Conservation (phyloP, 2,797 vertebrate species). For the Neopelma chrysocephalum region DNA sequence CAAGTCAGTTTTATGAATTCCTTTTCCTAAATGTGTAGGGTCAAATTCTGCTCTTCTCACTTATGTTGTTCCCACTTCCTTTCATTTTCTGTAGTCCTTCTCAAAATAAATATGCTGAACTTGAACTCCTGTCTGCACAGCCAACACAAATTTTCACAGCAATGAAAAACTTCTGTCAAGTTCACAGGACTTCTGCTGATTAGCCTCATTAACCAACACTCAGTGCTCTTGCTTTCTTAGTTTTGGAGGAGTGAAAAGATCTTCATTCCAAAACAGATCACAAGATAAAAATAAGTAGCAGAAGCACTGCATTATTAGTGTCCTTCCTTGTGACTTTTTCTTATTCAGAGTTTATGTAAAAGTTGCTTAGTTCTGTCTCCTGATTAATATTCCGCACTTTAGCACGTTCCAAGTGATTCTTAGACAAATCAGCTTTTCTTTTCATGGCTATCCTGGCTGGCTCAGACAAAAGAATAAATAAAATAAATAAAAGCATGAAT, state of each 20-base stretch:
- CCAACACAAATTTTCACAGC: constrained; percentile 40
- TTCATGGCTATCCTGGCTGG: not conserved
- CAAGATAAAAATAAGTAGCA: not conserved
- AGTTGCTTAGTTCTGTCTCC: not conserved
- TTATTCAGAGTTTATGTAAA: not conserved
- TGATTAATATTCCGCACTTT: not conserved
- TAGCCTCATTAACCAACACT: not conserved
- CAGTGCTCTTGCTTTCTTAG: not conserved
- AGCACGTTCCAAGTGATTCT: not conserved
- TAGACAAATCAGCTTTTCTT: not conserved
- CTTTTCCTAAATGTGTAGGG: not conserved
- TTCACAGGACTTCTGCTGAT: not conserved
- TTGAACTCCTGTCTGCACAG: not conserved
- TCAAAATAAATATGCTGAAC: constrained; percentile 35
- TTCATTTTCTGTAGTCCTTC: constrained; percentile 7
- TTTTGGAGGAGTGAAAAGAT: not conserved
- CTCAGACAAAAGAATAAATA: not conserved
- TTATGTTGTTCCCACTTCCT: not conserved
- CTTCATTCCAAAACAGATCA: not conserved
- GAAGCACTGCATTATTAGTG: not conserved
- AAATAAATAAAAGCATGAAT: not conserved
- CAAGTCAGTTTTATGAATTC: not conserved
- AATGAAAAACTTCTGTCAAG: not conserved
- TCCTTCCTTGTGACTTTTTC: not conserved
- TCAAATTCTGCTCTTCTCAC: not conserved